These are phyloP conservation scores for Chlorodrepanis virens DNA, from an alignment of 2,113 vertebrate species.

Conservation along the genomic window DNA sequence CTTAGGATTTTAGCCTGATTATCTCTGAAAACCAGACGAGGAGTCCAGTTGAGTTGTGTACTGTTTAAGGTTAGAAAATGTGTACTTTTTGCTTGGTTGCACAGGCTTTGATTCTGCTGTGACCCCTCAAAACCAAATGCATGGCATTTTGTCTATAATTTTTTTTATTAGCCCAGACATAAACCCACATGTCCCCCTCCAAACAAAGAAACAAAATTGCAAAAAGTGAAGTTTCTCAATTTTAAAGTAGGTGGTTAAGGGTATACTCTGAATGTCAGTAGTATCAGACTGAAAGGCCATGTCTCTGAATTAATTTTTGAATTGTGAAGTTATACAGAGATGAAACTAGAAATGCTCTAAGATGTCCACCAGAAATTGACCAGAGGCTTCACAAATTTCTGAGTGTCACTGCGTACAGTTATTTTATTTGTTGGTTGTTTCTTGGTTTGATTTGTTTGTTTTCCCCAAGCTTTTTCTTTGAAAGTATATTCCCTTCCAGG, in stretches of 20 bases:
- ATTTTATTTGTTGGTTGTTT: neutral
- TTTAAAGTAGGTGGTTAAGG: neutral
- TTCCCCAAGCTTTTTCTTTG: neutral
- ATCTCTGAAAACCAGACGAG: neutral
- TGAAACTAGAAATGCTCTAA: neutral
- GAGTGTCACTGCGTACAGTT: neutral
- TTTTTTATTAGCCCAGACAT: neutral
- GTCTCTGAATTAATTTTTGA: neutral
- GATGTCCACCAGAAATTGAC: neutral
- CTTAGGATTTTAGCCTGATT: neutral
- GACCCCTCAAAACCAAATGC: neutral
- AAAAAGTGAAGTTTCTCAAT: neutral
- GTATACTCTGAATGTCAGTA: neutral
- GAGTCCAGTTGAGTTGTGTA: rapidly evolving
- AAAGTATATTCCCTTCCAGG: neutral
- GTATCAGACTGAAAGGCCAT: neutral
- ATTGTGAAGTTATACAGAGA: neutral
- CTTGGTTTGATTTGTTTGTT: too few species aligned
- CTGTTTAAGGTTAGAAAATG: neutral
- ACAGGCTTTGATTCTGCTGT: neutral
- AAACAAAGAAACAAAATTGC: neutral
- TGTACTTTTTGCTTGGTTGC: neutral
- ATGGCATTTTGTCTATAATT: neutral
- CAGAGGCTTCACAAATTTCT: neutral
- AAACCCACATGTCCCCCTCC: neutral